Conservation (phyloP, 2,888 invertebrate genomes). For the Eupithecia insigniata region DNA sequence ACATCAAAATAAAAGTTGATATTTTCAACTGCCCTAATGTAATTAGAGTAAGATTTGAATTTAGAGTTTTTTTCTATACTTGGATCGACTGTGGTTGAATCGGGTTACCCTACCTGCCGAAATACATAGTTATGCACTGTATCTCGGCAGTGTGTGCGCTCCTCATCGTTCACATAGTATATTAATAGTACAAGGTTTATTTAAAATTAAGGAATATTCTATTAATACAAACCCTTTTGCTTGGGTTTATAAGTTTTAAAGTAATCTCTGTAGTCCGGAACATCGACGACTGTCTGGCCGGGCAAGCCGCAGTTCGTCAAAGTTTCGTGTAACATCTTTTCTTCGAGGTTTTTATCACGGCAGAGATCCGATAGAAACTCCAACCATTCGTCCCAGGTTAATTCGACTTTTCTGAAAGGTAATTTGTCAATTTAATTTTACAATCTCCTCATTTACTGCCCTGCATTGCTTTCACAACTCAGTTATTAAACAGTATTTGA, state of each 20-base stretch:
- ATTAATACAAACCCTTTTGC: conserved; percentile 40
- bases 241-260: conserved; percentile 65
- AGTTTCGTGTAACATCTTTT: conserved; percentile 51
- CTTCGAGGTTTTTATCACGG: conserved; percentile 51
- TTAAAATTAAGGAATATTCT: too few species aligned
- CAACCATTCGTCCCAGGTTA: conserved; percentile 66
- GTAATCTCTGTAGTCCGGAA: conserved; percentile 66
- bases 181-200: too few species aligned
- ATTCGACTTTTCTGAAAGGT: conserved; percentile 65
- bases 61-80: too few species aligned
- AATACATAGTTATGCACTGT: too few species aligned
- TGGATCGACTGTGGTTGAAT: too few species aligned
- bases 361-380: conserved; percentile 62
- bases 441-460: neutral
- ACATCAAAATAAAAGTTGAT: too few species aligned
- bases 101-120: too few species aligned
- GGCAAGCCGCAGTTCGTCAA: conserved; percentile 71
- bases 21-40: too few species aligned
- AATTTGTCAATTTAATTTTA: neutral
- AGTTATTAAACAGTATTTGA: neutral
- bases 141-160: too few species aligned
- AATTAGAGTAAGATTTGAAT: too few species aligned
- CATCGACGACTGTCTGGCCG: conserved; percentile 56
- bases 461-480: neutral
- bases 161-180: too few species aligned